Conservation (phyloP, 2,113 vertebrate genomes). For the Donacobius atricapilla region DNA sequence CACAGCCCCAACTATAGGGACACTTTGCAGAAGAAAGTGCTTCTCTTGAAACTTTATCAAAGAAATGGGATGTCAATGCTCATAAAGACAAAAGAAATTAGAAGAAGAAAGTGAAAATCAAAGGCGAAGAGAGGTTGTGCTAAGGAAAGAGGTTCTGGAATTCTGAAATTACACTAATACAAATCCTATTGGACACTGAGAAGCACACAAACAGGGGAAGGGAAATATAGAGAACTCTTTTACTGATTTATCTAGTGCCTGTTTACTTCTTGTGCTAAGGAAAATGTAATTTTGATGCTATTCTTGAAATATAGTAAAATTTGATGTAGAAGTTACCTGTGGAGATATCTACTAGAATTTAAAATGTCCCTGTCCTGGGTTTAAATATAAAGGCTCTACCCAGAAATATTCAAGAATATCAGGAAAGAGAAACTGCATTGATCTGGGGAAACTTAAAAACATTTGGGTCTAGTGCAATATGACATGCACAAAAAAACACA, state of each 20-base stretch:
- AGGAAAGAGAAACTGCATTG: neutral
- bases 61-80: neutral
- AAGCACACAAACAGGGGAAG: neutral
- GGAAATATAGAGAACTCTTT: neutral
- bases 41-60: neutral
- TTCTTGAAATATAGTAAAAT: neutral
- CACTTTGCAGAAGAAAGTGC: neutral
- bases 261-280: neutral
- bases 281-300: neutral
- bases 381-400: neutral
- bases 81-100: neutral
- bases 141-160: neutral
- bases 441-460: neutral
- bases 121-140: neutral
- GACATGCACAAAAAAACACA: neutral
- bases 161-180: neutral
- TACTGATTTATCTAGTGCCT: neutral
- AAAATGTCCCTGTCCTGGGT: neutral
- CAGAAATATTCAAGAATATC: neutral
- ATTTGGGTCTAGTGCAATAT: neutral
- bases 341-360: neutral
- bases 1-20: neutral
- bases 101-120: neutral
- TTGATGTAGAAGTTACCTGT: neutral
- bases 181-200: neutral